Conservation (phyloP, 2,797 vertebrate genomes). For the Danionella dracula region DNA sequence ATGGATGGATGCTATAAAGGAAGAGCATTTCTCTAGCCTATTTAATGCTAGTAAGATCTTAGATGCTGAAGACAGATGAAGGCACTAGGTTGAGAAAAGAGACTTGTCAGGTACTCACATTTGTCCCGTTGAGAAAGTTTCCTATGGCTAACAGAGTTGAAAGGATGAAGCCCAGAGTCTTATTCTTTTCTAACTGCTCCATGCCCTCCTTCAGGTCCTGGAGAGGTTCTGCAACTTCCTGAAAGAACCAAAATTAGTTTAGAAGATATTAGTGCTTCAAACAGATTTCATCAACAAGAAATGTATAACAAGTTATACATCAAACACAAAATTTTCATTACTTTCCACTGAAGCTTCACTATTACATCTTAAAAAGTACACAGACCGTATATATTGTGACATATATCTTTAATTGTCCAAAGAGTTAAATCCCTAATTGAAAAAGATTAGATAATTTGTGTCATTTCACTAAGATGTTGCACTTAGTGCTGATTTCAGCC, state of each 20-base stretch:
- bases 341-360: too few relatives aligned
- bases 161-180: conserved; percentile 88
- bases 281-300: background rate
- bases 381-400: too few relatives aligned
- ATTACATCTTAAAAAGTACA: too few relatives aligned
- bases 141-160: conserved; percentile 91
- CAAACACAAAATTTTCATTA: too few relatives aligned
- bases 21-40: background rate
- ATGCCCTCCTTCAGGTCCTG: conserved; percentile 97
- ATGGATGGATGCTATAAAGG: too few relatives aligned
- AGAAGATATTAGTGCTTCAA: background rate
- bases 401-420: too few relatives aligned
- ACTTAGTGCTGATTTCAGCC: too few relatives aligned
- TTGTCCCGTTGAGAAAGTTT: conserved; percentile 96
- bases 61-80: conserved; percentile 36
- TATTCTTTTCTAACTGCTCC: conserved; percentile 95
- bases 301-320: too few relatives aligned
- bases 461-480: too few relatives aligned
- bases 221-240: conserved; percentile 96
- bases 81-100: conserved; percentile 10
- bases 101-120: conserved; percentile 70
- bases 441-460: too few relatives aligned
- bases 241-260: conserved; percentile 10
- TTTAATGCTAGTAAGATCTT: background rate
- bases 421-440: too few relatives aligned